Base-by-base conservation (phyloP, 2,797 vertebrate species). In the Macropodus opercularis region DNA sequence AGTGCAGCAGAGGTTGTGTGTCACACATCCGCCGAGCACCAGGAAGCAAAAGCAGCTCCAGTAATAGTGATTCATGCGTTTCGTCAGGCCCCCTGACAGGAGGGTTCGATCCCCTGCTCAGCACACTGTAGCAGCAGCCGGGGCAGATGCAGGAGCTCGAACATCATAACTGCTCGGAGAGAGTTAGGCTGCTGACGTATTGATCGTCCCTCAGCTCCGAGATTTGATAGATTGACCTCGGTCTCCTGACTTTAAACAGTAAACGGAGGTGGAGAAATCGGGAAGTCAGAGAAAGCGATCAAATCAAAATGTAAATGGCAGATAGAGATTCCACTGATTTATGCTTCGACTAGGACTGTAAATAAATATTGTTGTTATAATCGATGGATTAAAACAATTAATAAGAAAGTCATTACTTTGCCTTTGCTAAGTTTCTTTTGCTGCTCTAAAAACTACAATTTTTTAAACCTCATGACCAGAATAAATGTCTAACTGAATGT, bases 51-150 rank as follows among this genome's bases (percentile, higher is more conserved):
- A 89, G 72, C 85, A 84, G 80, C 87, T 87, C 74, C 84, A 84
- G 87, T 93, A 92, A 93, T 90, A 85, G 88, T 93, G 93, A 94
- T 93, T 93, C 91, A 93, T 94, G 92, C 82, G 86, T 88, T 91
- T 91, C 90, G 91, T 94, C 93, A 91, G 57, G 58, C 82, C 84
- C 86, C 84, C 79, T 92, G 91, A 87, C 92, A 94, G 94, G 80
- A 85, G 69, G 90, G 91, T 92, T 94, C 92, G 92, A 94, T 95
- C 93, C 92, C 85, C 90, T 92, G 93, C 85, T 83, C 84, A 78
- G 87, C 70, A 69, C 81, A 55, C 90, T 92, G 92, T 92, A 92
- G 94, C 90, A 75, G 84, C 78, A 69, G 67, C 71, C 49, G 19
- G 74, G 72, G 80, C 77, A 64, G 78, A 67, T 46, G 71, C 89